A percentile compares a stretch with the other conserved stretches of the same genome.
Evolutionary conservation across 1,140 invertebrate genomes (phyloP).

Genomic region (Drosophila bipectinata): DNA sequence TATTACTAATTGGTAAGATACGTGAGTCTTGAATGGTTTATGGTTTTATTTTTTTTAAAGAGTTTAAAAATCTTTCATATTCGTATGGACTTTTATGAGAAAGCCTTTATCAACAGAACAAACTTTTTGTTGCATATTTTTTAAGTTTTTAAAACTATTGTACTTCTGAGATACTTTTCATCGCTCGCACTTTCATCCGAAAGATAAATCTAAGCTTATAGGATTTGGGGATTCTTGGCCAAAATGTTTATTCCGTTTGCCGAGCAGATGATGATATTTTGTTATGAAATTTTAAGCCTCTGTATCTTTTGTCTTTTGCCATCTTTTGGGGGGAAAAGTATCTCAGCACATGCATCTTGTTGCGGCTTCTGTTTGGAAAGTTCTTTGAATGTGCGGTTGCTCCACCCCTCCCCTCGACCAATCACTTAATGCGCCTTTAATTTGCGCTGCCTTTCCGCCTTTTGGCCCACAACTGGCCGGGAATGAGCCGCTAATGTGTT

Average conservation of each 20-base stretch:
- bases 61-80: not conserved
- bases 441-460: constrained; percentile 50
- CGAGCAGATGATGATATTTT: constrained; percentile 1
- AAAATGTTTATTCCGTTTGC: constrained; percentile 29
- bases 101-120: not conserved
- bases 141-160: constrained; percentile 9
- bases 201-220: constrained; percentile 37
- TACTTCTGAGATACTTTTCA: constrained; percentile 23
- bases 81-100: not conserved
- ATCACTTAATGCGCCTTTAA: constrained; percentile 74
- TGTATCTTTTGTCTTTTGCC: constrained; percentile 13
- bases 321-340: not conserved
- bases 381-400: constrained; percentile 35
- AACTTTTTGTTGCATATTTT: not conserved
- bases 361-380: constrained; percentile 14
- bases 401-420: constrained; percentile 3
- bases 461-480: constrained; percentile 60
- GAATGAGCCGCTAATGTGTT: constrained; percentile 77
- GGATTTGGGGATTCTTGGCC: constrained; percentile 11
- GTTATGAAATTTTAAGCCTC: constrained; percentile 23
- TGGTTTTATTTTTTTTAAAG: not conserved
- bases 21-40: constrained; percentile 21
- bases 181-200: constrained; percentile 17
- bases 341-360: constrained; percentile 8
- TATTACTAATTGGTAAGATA: constrained; percentile 59